Evolutionary conservation across 1,140 invertebrate species (phyloP).

Genomic region (Fopius arisanus): DNA sequence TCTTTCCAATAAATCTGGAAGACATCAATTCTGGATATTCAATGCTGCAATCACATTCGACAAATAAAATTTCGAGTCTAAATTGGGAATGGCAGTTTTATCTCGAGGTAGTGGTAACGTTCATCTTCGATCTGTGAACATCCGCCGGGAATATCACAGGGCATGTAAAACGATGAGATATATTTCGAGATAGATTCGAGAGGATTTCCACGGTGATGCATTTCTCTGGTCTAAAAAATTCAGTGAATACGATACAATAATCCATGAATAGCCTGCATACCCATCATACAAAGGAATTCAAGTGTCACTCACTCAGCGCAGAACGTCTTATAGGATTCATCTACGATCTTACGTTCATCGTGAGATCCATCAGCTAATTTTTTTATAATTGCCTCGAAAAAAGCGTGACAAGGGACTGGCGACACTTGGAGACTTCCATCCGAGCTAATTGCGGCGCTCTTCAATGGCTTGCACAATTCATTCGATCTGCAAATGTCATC

Average conservation of each 20-base stretch:
- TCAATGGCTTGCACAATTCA: constrained; percentile 3
- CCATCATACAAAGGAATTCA: background rate
- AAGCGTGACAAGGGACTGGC: constrained; percentile 47
- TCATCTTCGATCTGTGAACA: background rate
- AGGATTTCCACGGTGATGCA: constrained; percentile 12
- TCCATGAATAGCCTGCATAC: background rate
- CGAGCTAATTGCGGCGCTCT: constrained; percentile 38
- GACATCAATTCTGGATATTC: background rate
- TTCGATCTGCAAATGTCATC: background rate
- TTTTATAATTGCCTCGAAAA: constrained; percentile 43
- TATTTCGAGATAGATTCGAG: constrained; percentile 2
- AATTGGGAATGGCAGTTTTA: background rate
- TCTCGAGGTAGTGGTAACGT: background rate
- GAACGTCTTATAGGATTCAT: constrained; percentile 5
- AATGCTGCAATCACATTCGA: background rate
- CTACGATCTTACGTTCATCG: constrained; percentile 14
- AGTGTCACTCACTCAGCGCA: constrained; percentile 42
- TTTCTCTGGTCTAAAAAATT: constrained; percentile 14
- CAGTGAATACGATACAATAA: background rate
- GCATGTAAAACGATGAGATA: background rate
- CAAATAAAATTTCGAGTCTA: background rate
- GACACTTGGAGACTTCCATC: constrained; percentile 44
- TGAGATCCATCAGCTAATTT: constrained; percentile 38
- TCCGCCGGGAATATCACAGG: background rate
- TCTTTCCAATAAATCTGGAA: constrained; percentile 31